Conservation (phyloP, 2,797 vertebrate genomes). For the Phylloscopus collybita region DNA sequence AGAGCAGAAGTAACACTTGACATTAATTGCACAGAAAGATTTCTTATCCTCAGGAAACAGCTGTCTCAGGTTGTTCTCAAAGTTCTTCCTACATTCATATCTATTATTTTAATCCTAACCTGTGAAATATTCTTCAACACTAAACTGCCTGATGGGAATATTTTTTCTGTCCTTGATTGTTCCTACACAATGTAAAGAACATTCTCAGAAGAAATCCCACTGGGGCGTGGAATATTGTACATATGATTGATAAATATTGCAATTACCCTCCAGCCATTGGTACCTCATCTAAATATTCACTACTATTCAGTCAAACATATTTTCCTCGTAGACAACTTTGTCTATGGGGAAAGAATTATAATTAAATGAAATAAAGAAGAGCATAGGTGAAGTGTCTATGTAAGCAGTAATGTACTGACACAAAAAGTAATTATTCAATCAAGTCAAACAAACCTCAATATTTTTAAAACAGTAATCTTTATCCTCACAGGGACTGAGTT, state of each 20-base stretch:
- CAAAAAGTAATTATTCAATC: constrained; percentile 38
- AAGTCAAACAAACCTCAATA: background rate
- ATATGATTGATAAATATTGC: constrained; percentile 40
- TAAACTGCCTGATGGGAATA: constrained; percentile 22
- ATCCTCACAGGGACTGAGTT: background rate
- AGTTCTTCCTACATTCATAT: background rate
- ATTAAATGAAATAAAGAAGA: constrained; percentile 22
- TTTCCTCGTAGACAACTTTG: constrained; percentile 9
- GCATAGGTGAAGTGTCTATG: background rate
- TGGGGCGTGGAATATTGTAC: background rate
- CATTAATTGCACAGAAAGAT: background rate
- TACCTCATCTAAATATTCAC: constrained; percentile 34
- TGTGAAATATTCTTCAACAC: background rate
- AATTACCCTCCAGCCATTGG: constrained; percentile 19
- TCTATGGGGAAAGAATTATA: constrained; percentile 11
- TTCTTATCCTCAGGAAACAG: constrained; percentile 24
- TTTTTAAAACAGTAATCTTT: background rate
- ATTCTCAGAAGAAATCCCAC: constrained; percentile 11
- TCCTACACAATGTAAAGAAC: constrained; percentile 32
- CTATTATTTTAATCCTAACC: constrained; percentile 29
- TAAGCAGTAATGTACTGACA: background rate
- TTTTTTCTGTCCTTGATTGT: constrained; percentile 41
- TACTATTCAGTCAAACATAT: constrained; percentile 11
- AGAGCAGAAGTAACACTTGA: constrained; percentile 45
- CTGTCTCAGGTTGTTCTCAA: background rate